Evolutionary conservation across 2,113 vertebrate species (phyloP), one percentile per base, ranked within the genome.

Genomic region (Pluvialis apricaria): DNA sequence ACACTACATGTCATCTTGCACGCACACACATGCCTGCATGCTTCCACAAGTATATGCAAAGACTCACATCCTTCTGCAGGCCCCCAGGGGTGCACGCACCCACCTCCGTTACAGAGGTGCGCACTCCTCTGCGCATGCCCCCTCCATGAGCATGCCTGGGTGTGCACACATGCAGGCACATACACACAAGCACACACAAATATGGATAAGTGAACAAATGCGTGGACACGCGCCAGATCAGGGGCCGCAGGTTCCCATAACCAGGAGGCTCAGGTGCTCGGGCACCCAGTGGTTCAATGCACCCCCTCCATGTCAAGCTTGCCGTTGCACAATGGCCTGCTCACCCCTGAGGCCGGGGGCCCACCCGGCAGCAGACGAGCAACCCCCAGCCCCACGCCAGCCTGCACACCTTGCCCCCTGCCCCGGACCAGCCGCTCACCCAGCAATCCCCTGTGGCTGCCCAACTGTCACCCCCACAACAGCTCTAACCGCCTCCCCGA

Each of bases 371-470:
- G 19, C 26, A 66, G 21, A 31, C 1, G 5, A 28, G 5, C 14
- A 10, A 10, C 9, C 7, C 26, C 38, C 40, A n/a, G 18, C 15
- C 28, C 14, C 21, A n/a, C 3, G 0, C 36, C 32, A 9, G 1
- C 2, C 0, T 15, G 6, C 34, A 12, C 55, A 9, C 52, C 52
- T 71, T 34, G 5, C 7, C 18, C 12, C 65, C 7, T 7, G 5
- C 5, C 17, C 29, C 3, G 29, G 55, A 40, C 17, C 3, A 24
- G 71, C 31, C 0, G 0, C 31, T 51, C 0, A 0, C n/a, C 34
- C 11, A 60, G 32, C 38, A 2, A 19, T 1, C 0, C 25, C 44
- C 19, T 2, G 9, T 1, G 3, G 3, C 45, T 0, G 0, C 75
- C 36, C 71, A 45, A 7, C 62, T 13, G 81, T 11, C 11, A 0